phyloP scores from a whole-genome alignment of 2,888 invertebrate genomes.

The Chymomyza amoena region DNA sequence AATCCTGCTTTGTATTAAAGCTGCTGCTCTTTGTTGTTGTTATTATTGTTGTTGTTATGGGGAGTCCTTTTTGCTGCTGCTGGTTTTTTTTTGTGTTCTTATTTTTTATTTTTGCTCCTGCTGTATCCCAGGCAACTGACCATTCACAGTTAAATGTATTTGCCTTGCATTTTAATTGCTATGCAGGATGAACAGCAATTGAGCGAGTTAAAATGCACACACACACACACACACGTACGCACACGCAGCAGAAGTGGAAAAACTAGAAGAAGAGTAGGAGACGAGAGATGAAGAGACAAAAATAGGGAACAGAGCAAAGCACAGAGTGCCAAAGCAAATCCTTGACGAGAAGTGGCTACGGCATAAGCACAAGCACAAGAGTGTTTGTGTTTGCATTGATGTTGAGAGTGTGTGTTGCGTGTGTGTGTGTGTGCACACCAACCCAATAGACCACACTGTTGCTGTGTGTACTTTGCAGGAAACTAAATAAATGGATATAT shows the following conservation, averaged over 20 bases:
- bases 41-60: too few species aligned
- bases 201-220: not conserved
- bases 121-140: not conserved
- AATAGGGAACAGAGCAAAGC: not conserved
- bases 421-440: not conserved
- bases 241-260: not conserved
- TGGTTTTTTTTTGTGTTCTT: not conserved
- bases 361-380: not conserved
- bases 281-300: not conserved
- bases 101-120: not conserved
- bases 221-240: not conserved
- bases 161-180: conserved; percentile 2
- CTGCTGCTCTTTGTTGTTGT: not conserved
- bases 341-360: not conserved
- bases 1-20: not conserved
- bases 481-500: too few species aligned
- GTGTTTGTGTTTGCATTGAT: not conserved
- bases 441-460: not conserved
- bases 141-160: not conserved
- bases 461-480: too few species aligned
- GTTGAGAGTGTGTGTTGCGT: not conserved
- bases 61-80: not conserved
- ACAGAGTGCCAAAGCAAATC: not conserved
- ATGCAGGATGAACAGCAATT: not conserved
- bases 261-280: not conserved